These are phyloP conservation scores for Auanema freiburgensis DNA, from an alignment of 2,888 invertebrate species.

Conservation along the genomic window DNA sequence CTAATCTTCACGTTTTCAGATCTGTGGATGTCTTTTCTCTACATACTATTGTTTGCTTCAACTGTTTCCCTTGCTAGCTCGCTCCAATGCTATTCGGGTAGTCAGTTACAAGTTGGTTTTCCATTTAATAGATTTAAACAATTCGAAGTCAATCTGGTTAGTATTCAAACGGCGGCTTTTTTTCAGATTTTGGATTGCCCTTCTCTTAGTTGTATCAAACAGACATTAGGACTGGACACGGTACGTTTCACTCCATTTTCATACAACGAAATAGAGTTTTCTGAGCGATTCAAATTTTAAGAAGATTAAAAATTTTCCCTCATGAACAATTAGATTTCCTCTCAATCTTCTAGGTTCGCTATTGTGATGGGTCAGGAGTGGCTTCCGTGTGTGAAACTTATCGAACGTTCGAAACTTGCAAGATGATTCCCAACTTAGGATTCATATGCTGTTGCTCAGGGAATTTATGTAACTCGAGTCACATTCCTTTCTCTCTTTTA, in stretches of 20 bases:
- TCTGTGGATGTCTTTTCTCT: no score
- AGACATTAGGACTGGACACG: conserved; percentile 61
- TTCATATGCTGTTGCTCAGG: conserved; percentile 60
- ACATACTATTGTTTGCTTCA: no score
- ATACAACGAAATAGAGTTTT: background rate
- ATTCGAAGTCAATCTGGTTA: background rate
- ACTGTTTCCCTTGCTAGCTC: no score
- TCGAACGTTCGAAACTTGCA: conserved; percentile 55
- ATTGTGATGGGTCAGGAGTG: conserved; percentile 60
- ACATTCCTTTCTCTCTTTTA: conserved; percentile 5
- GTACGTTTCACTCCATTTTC: conserved; percentile 28
- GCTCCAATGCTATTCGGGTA: conserved; percentile 60
- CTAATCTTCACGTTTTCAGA: no score
- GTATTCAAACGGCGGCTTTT: background rate
- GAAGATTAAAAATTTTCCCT: conserved; percentile 12
- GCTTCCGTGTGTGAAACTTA: conserved; percentile 62
- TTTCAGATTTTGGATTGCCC: conserved; percentile 58
- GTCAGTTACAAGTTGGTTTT: conserved; percentile 44
- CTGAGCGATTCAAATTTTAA: background rate
- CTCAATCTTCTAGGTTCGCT: conserved; percentile 53
- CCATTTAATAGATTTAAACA: background rate
- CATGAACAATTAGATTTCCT: background rate
- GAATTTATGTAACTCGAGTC: conserved; percentile 20
- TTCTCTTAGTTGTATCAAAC: conserved; percentile 60
- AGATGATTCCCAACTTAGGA: conserved; percentile 57